phyloP scores from a whole-genome alignment of 2,888 invertebrate genomes.

The Agrochola macilenta region DNA sequence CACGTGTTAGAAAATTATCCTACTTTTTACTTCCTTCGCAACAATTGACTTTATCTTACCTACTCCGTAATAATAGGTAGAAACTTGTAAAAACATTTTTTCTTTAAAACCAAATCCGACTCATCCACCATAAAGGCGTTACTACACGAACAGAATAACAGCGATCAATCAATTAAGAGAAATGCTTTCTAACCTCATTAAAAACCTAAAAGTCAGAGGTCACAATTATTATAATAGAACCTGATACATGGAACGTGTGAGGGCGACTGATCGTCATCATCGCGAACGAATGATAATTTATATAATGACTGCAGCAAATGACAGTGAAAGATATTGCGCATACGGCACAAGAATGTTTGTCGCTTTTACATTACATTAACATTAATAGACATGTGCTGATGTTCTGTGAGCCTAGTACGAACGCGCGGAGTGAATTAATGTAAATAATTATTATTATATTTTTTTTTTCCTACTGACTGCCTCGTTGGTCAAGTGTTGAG shows the following conservation, averaged over 20 bases:
- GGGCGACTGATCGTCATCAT: constrained; percentile 76
- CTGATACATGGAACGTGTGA: constrained; percentile 71
- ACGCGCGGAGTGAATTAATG: neutral
- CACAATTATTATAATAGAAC: constrained; percentile 70
- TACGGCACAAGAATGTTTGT: constrained; percentile 66
- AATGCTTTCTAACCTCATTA: constrained; percentile 52
- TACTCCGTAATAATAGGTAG: neutral
- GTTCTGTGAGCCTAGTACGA: too few species aligned
- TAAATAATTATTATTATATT: too few species aligned
- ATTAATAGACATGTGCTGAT: neutral
- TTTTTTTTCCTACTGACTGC: neutral
- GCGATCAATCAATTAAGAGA: constrained; percentile 61
- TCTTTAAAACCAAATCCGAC: constrained; percentile 27
- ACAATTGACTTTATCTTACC: neutral
- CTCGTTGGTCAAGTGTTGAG: neutral
- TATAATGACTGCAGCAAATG: constrained; percentile 80
- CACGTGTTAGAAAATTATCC: neutral
- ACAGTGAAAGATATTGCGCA: constrained; percentile 74
- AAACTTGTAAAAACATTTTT: neutral
- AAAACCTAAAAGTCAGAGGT: constrained; percentile 75
- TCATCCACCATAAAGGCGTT: constrained; percentile 53
- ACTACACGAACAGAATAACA: constrained; percentile 40
- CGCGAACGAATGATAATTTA: constrained; percentile 74
- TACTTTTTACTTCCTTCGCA: neutral
- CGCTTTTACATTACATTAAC: constrained; percentile 61